Base-by-base conservation (phyloP, 2,113 vertebrate genomes). In the Vulpes vulpes region DNA sequence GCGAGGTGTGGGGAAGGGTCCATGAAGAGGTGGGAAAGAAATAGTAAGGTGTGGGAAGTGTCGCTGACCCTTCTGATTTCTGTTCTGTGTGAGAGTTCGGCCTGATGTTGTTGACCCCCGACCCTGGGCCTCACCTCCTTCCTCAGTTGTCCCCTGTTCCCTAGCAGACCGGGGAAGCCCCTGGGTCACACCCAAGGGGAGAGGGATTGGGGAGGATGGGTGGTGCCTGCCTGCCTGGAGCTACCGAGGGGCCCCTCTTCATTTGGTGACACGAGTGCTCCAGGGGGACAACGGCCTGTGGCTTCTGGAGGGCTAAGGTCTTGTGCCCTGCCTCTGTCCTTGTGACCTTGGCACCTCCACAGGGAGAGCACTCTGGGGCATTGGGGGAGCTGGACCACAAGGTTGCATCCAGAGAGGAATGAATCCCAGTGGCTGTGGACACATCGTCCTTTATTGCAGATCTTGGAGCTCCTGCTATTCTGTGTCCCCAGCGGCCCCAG, bases 341-440 rank as follows among this genome's bases (percentile, higher is more conserved):
- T 2, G 0, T 57, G 78, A 55, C 35, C 89, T 35, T 57, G 60
- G 78, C 32, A 19, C 71, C 1, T 49, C 76, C 27, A 0, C 1
- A 0, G 78, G n/a, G 27, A 57, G 49, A 55, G 38, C 4, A 5
- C 23, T 12, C 73, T 4, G 12, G 30, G 38, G 19, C 9, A 0
- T 0, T 1, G 14, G 81, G 83, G 69, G 59, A 49, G 62, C 8
- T 43, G 43, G 43, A 4, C 11, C 4, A 14, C 35, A 38, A 16
- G 62, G 12, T 23, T 51, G 43, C 65, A 22, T 57, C 43, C 1
- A 0, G 8, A 30, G 16, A 59, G 65, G 53, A 12, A 1, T 15
- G 53, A 12, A 1, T 15, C 60, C 16, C 0, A 0, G 51, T 2
- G 57, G 32, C 79, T 79, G 51, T 0, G 35, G 8, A 2, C 6